phyloP scores from a whole-genome alignment of 2,888 invertebrate species.

The Macrostomum cliftonense region DNA sequence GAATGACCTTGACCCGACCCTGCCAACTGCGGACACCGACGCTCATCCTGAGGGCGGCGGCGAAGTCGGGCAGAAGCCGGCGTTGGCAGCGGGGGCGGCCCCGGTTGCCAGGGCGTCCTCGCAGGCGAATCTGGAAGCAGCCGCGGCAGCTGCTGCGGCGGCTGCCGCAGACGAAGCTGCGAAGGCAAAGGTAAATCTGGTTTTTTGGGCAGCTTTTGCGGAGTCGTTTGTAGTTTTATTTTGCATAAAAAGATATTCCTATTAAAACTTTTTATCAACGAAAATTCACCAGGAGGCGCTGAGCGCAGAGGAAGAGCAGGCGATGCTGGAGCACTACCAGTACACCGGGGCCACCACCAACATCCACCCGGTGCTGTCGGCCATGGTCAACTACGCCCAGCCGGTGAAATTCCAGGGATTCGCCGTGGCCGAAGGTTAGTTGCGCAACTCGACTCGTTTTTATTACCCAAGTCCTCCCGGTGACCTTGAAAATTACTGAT shows the following conservation, averaged over 20 bases:
- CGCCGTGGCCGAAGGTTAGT: conserved; percentile 88
- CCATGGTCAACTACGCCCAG: conserved; percentile 97
- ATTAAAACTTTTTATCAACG: too few species aligned
- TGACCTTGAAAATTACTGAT: too few species aligned
- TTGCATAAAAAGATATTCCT: too few species aligned
- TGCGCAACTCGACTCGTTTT: too few species aligned
- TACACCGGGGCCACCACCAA: conserved; percentile 95
- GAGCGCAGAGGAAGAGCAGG: conserved; percentile 41
- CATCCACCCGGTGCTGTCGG: conserved; percentile 93
- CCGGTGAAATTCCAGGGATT: conserved; percentile 97
- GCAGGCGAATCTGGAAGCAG: not conserved
- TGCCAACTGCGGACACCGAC: conserved; percentile 3
- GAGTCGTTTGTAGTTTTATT: too few species aligned
- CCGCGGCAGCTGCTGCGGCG: not conserved
- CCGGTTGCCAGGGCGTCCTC: not conserved
- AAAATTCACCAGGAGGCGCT: conserved; percentile 28
- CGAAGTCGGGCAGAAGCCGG: not conserved
- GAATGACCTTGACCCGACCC: conserved; percentile 18
- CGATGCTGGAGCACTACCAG: conserved; percentile 45
- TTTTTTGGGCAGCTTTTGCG: too few species aligned
- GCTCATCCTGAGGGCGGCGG: conserved; percentile 5
- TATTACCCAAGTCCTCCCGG: too few species aligned
- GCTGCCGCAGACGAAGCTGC: not conserved
- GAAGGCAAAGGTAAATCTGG: not conserved
- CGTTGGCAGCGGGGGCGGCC: not conserved